Conservation (phyloP, 2,888 invertebrate genomes). For the Emmelina monodactyla region DNA sequence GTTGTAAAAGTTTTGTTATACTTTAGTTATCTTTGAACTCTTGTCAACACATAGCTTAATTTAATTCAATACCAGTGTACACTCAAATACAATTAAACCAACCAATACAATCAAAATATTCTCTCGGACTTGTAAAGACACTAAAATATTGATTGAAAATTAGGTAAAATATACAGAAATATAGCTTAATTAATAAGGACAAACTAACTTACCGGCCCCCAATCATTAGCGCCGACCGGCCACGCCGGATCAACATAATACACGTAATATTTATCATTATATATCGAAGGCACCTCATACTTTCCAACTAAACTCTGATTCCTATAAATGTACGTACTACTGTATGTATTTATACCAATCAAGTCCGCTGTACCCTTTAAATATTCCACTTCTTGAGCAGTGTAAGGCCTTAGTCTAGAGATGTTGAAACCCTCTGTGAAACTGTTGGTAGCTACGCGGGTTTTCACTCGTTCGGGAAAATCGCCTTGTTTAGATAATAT, state of each 20-base stretch:
- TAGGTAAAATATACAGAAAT: no score
- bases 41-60: no score
- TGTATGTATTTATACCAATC: constrained; percentile 70
- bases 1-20: no score
- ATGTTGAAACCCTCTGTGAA: constrained; percentile 38
- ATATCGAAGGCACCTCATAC: constrained; percentile 17
- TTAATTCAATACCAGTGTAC: no score
- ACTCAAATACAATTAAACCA: no score
- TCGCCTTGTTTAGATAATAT: constrained; percentile 66
- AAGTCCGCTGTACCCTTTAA: constrained; percentile 31
- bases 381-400: constrained; percentile 33
- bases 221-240: constrained; percentile 17
- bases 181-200: no score
- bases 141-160: no score
- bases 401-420: constrained; percentile 51
- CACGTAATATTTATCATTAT: constrained; percentile 19
- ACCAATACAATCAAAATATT: no score
- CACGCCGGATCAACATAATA: constrained; percentile 19
- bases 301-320: constrained; percentile 18
- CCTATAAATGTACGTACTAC: constrained; percentile 28
- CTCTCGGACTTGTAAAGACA: no score
- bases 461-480: constrained; percentile 67
- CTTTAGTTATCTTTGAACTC: no score
- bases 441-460: constrained; percentile 60
- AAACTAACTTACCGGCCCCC: constrained; percentile 21